Base-by-base conservation (phyloP, 2,888 invertebrate species). In the Microplitis deprimator region DNA sequence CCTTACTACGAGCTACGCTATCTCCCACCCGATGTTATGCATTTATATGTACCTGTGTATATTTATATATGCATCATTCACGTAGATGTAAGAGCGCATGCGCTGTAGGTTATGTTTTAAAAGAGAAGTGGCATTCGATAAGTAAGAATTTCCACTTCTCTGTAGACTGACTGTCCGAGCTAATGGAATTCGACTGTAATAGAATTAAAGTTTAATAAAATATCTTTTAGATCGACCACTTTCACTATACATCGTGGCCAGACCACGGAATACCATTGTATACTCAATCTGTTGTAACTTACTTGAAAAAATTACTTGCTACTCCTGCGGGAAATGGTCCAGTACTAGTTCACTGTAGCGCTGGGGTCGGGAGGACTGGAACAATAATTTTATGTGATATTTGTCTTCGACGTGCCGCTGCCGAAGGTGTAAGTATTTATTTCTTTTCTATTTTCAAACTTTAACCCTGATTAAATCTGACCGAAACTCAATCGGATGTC, bases 291-390 rank as follows among this genome's bases (percentile, higher is more conserved):
- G 85, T 91, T 40, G 89, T 90, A 0, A 84, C 89, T 2, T 90
- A 89, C 78, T 69, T 88, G 39, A 86, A 85, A 79, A 89, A 87
- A 81, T 81, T 91, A 1, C 82, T 90, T 16, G 88, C 89, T 59
- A 86, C 90, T 60, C 84, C 88, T 59, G 78, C 87, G 16, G 88
- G 85, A 39, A 79, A 84, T 10, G 89, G 90, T 29, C 91, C 92
- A 0, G 87, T 92, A 5, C 86, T 92, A 4, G 91, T 93, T 0
- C 93, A 93, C 83, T 93, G 93, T 88, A 92, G 92, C 85, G 93
- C 92, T 76, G 93, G 93, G 3, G 92, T 93, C 20, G 93, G 93
- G 1, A 89, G 93, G 79, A 93, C 93, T 6, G 93, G 93, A 8
- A 93, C 92, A 1, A 90, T 93, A 39, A 91, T 93, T 73, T 88